Percentiles rank a stretch among this genome's conserved stretches.
phyloP scores from a whole-genome alignment of 2,888 invertebrate species.

The Eulithis prunata region DNA sequence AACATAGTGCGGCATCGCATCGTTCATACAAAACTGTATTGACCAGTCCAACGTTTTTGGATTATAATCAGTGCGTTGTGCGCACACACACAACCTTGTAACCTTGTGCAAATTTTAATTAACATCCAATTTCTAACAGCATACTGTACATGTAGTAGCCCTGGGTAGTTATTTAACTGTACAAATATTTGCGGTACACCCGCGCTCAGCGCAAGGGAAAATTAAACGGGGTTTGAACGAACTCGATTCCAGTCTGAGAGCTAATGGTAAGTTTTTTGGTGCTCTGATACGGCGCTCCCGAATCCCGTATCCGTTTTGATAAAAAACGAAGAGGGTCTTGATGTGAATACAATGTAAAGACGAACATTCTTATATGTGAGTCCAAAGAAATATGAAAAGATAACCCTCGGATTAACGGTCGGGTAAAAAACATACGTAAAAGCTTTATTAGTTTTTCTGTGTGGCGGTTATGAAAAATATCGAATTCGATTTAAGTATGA shows the following conservation, averaged over 20 bases:
- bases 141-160: constrained; percentile 12
- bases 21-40: no score
- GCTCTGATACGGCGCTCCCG: background rate
- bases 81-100: background rate
- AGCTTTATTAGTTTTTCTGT: no score
- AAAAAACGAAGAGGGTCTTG: no score
- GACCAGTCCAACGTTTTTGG: background rate
- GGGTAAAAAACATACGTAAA: no score
- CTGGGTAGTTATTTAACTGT: constrained; percentile 28
- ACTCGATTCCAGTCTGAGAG: constrained; percentile 46
- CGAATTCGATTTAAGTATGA: no score
- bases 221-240: constrained; percentile 53
- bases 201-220: constrained; percentile 40
- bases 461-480: no score
- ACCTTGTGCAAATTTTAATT: constrained; percentile 23
- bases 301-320: no score
- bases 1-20: no score
- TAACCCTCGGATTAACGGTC: no score
- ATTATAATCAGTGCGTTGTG: background rate
- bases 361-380: no score
- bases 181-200: constrained; percentile 28
- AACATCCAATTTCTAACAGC: constrained; percentile 18
- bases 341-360: no score
- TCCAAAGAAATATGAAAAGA: no score
- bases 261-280: background rate